A percentile compares a stretch with the other conserved stretches of the same genome.
These are phyloP conservation scores for Xestobium rufovillosum DNA, from an alignment of 2,888 invertebrate genomes.

Conservation along the genomic window DNA sequence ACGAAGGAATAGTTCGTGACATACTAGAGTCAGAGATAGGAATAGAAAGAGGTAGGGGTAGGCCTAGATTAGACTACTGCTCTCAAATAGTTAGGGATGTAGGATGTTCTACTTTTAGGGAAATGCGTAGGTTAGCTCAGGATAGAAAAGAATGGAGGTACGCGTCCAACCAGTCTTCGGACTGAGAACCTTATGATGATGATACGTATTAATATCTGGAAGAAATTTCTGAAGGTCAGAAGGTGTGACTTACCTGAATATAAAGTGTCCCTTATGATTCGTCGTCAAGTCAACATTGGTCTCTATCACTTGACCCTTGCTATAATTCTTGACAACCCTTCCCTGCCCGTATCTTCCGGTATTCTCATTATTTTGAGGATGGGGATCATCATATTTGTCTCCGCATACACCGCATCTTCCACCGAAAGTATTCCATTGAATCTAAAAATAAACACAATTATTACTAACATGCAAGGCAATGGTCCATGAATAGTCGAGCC, in stretches of 20 bases:
- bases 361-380: slow-evolving; percentile 36
- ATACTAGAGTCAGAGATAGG: too few relatives aligned
- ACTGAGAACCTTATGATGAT: too few relatives aligned
- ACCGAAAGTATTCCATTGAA: slow-evolving; percentile 23
- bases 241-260: slow-evolving; percentile 20
- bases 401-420: slow-evolving; percentile 36
- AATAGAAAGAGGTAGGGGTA: too few relatives aligned
- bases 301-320: slow-evolving; percentile 27
- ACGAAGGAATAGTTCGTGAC: too few relatives aligned
- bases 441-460: slow-evolving; percentile 15
- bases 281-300: slow-evolving; percentile 32
- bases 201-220: background rate
- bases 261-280: slow-evolving; percentile 36
- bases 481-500: too few relatives aligned
- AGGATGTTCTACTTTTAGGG: too few relatives aligned
- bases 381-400: slow-evolving; percentile 29
- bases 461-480: too few relatives aligned
- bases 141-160: too few relatives aligned
- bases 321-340: slow-evolving; percentile 34
- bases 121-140: too few relatives aligned
- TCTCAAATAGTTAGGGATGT: too few relatives aligned
- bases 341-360: slow-evolving; percentile 40
- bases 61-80: too few relatives aligned
- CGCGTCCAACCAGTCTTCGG: too few relatives aligned
- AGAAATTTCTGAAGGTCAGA: background rate